Base-by-base conservation (phyloP, 2,113 vertebrate genomes). In the Melanerpes formicivorus region DNA sequence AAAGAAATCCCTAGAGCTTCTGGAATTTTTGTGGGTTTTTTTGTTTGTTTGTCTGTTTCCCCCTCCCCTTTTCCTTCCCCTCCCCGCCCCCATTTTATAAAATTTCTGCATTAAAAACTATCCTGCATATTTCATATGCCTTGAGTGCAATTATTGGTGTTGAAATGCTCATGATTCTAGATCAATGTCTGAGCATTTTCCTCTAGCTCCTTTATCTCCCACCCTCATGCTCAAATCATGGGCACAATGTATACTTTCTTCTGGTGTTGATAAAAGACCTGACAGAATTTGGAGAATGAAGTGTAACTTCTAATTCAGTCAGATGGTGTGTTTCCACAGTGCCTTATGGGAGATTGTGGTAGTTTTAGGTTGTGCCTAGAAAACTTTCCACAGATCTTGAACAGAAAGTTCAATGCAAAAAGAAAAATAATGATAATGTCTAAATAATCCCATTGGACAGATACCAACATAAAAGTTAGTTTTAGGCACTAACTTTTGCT, bases 171-270 rank as follows among this genome's bases (percentile, higher is more conserved):
- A n/a, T 23, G 16, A 79, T 4, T 18, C 3, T 27, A 27, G 3
- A 3, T 34, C 69, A 63, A 19, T 9, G 48, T 56, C 27, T 76
- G 13, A 88, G 27, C 19, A 65, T 46, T 30, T n/a, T 37, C 6
- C 32, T 65, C 18, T 80, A 30, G 7, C 11, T 3, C 4, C 9
- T 79, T 59, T n/a, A 54, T 23, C 40, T 67, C 5, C 29, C 12
- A 19, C 5, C 13, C 23, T 9, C 29, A 64, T 1, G 0, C 4
- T 5, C 14, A 64, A 75, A 55, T 18, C 1, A 1, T 40, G 3
- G 12, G 14, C 21, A 52, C 4, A 79, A 3, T 32, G 4, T 58
- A 8, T 59, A 46, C 54, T 5, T 19, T 17, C 11, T 48, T 44
- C 29, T 50, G 17, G 9, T 76, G 22, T 25, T 67, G 10, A 63